phyloP scores from a whole-genome alignment of 2,888 invertebrate genomes.

The Parnassius glacialis region DNA sequence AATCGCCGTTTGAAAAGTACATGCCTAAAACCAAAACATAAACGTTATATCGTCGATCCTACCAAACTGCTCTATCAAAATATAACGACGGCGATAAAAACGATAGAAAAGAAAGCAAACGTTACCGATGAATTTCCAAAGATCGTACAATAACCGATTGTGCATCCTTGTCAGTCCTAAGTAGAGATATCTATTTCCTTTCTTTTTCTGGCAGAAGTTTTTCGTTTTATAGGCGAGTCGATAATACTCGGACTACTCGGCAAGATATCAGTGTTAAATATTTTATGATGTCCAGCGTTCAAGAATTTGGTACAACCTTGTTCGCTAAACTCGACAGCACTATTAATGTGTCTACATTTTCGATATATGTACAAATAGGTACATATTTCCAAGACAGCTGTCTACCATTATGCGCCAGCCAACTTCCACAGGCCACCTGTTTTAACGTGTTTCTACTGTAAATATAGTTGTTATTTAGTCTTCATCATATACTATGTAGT shows the following conservation, averaged over 20 bases:
- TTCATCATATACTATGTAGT: too few relatives aligned
- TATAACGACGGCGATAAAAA: slow-evolving; percentile 79
- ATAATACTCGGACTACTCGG: slow-evolving; percentile 74
- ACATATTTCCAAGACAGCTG: slow-evolving; percentile 1
- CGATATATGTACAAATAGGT: neutral
- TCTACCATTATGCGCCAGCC: slow-evolving; percentile 1
- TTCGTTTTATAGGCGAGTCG: slow-evolving; percentile 73
- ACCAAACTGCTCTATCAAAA: slow-evolving; percentile 78
- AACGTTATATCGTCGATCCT: slow-evolving; percentile 76
- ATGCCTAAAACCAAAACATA: slow-evolving; percentile 71
- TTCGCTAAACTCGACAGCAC: slow-evolving; percentile 1
- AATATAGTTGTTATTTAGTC: neutral
- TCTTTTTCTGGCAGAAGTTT: slow-evolving; percentile 65
- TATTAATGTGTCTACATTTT: neutral
- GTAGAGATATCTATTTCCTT: slow-evolving; percentile 44
- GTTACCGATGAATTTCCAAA: slow-evolving; percentile 74
- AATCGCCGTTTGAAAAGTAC: slow-evolving; percentile 39
- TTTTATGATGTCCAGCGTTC: slow-evolving; percentile 73
- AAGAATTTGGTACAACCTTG: slow-evolving; percentile 43
- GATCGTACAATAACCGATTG: slow-evolving; percentile 67
- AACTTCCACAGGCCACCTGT: slow-evolving; percentile 42
- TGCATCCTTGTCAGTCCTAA: slow-evolving; percentile 58
- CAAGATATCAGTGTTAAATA: slow-evolving; percentile 76
- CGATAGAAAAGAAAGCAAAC: slow-evolving; percentile 78
- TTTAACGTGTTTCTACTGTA: slow-evolving; percentile 34